phyloP scores from a whole-genome alignment of 2,113 vertebrate genomes.

The Atlantisia rogersi region DNA sequence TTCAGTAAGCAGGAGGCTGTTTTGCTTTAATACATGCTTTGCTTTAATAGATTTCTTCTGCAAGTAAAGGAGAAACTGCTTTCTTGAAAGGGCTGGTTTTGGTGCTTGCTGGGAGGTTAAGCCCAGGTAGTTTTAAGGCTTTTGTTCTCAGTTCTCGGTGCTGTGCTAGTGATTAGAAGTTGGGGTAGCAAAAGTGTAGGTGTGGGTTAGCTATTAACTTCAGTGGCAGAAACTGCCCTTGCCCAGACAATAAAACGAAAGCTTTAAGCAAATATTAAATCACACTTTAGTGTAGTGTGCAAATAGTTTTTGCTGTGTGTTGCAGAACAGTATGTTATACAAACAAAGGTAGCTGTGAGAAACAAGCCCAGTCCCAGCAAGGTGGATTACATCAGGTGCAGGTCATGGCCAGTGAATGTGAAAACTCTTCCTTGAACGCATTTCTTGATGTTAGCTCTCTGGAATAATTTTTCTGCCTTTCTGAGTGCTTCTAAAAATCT shows the following conservation, averaged over 20 bases:
- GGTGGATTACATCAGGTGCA: conserved; percentile 36
- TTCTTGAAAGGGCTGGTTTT: neutral
- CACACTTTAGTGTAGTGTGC: conserved; percentile 15
- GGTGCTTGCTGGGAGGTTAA: neutral
- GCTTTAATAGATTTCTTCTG: neutral
- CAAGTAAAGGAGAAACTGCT: neutral
- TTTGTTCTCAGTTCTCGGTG: neutral
- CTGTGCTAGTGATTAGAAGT: neutral
- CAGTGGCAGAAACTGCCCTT: conserved; percentile 42
- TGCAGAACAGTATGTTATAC: conserved; percentile 54
- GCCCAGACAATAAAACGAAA: conserved; percentile 59
- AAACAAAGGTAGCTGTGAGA: conserved; percentile 60
- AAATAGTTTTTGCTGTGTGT: conserved; percentile 61
- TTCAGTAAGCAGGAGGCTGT: neutral
- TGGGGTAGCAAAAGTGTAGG: conserved; percentile 18
- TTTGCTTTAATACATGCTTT: neutral
- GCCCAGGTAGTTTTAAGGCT: neutral
- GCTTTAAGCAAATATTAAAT: conserved; percentile 67
- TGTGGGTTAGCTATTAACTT: conserved; percentile 61
- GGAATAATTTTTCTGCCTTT: conserved; percentile 22
- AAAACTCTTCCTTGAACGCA: conserved; percentile 18
- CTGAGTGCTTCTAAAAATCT: conserved; percentile 13
- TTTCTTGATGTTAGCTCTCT: neutral
- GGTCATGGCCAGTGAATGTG: conserved; percentile 6
- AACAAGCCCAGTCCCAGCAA: neutral